Evolutionary conservation across 2,113 vertebrate species (phyloP), one percentile per base, ranked within the genome.

Genomic region (Pelvicachromis taeniatus): DNA sequence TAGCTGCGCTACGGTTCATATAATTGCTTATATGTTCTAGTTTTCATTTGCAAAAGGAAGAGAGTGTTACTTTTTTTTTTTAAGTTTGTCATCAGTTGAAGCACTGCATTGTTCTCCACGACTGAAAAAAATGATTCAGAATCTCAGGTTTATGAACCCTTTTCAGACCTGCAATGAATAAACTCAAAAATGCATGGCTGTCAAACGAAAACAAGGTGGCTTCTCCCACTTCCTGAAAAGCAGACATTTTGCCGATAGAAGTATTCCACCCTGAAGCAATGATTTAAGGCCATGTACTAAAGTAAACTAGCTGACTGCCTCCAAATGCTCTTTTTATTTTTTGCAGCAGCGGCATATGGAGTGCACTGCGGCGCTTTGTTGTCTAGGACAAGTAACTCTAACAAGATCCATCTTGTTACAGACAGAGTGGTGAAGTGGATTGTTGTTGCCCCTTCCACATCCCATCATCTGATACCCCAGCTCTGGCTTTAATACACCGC

Each of bases 351-450:
- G 42, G 80, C 31, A 19, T 48, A 73, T 14, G 58, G 59, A 73
- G 54, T 29, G 77, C 78, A 55, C 68, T 4, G 40, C 48, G 3
- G 77, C 9, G 83, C 88, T 90, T 87, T 94, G 89, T 93, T 84
- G 90, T 90, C 17, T 33, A 33, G 84, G 50, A 90, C 85, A 82
- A 89, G 86, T 19, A 63, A 87, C 78, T 82, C 78, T 87, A 92
- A 93, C 90, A 65, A 86, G 91, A 93, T 87, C 92, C 84, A 82
- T 91, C 85, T 93, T 93, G 93, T 85, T 63, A 78, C 78, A 81
- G 80, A 81, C 63, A 81, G 73, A 77, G 78, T 17, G 68, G 56
- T 89, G 89, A 84, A 91, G 88, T 78, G 85, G 85, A 83, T 85
- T 84, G 85, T 85, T 87, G 85, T 54, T 81, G 80, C 63, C 73